phyloP scores from a whole-genome alignment of 2,113 vertebrate species.

The Urocynchramus pylzowi region DNA sequence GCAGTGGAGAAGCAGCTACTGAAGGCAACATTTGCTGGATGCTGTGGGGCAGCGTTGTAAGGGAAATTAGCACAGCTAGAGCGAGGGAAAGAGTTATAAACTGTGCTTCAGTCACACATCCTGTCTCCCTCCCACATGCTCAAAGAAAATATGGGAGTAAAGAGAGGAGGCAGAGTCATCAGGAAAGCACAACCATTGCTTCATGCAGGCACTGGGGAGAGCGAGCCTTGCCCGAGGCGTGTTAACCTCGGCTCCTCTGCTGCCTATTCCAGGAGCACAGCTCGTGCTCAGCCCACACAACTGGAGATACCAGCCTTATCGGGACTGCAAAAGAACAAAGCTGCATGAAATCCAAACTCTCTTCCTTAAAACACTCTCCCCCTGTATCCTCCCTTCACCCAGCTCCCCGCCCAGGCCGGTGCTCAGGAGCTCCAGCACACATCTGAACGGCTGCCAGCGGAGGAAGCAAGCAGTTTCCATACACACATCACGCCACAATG shows the following conservation, averaged over 20 bases:
- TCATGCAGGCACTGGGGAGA: not conserved
- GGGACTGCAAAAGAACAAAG: constrained; percentile 30
- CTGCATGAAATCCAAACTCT: not conserved
- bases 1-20: not conserved
- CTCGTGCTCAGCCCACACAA: not conserved
- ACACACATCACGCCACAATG: constrained; percentile 64
- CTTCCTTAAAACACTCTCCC: not conserved
- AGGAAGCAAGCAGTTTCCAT: constrained; percentile 62
- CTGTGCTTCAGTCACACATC: constrained; percentile 8
- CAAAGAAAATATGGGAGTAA: not conserved
- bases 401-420: not conserved
- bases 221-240: not conserved
- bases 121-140: constrained; percentile 12
- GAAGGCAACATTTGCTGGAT: not conserved
- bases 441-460: constrained; percentile 26
- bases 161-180: not conserved
- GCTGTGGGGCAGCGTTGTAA: not conserved
- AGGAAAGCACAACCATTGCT: not conserved
- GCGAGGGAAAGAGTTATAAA: not conserved
- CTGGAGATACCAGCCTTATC: not conserved
- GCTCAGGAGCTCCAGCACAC: not conserved
- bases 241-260: not conserved
- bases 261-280: not conserved
- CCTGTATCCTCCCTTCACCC: not conserved
- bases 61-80: not conserved